Evolutionary conservation across 2,113 vertebrate genomes (phyloP), one percentile per base, ranked within the genome.

Genomic region (Phylloscopus trochiloides): DNA sequence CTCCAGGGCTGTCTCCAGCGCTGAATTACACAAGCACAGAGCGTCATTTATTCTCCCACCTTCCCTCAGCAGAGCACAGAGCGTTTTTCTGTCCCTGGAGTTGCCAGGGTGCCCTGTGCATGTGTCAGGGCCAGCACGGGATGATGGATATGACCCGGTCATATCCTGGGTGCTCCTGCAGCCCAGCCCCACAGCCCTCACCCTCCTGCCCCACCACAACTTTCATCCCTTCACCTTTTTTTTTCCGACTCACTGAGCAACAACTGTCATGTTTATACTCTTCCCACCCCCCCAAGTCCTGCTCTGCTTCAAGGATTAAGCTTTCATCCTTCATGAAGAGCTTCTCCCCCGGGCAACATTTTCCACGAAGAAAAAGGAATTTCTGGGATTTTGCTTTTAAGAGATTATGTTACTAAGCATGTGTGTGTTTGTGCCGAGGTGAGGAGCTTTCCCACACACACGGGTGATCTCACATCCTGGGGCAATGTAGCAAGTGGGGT

Each of bases 241-340:
- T 32, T 74, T 93, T 87, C 85, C 14, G 0, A 42, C 74, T 89
- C 66, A 6, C 86, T 61, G 87, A 92, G 91, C 93, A 97, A 40
- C 89, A 75, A 92, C 89, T 92, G 95, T 84, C 95, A 81, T 72
- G 91, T 89, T 83, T 91, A 43, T 84, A 71, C 83, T 74, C 61
- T 22, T 14, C 12, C 51, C 22, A 13, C 61, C 47, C 36, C 10
- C 62, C 42, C 42, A 8, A 40, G 91, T 36, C 89, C 93, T 96
- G 91, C 93, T 96, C 84, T 96, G 54, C 91, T 80, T 96, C 96
- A 92, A 91, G 96, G 96, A 97, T 96, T 97, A 96, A 96, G 96
- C 87, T 96, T 91, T 96, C 96, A 96, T 94, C 87, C 93, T 95
- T 95, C 93, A 92, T 61, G 76, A 92, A 52, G 57, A 96, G 89